Evolutionary conservation across 2,113 vertebrate genomes (phyloP).

Genomic region (Notothenia coriiceps): DNA sequence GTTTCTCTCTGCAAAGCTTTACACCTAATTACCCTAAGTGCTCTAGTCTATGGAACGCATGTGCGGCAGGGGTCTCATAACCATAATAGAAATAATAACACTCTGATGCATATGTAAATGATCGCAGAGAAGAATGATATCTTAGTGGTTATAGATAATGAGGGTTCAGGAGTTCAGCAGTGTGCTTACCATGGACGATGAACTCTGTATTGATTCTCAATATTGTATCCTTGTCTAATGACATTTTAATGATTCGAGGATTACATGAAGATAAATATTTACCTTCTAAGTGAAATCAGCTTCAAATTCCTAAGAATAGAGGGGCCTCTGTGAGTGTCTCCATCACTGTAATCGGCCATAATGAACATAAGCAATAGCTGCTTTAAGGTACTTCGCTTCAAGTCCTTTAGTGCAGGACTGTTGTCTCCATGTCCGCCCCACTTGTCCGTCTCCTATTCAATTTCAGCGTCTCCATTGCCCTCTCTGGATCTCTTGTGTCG

Average conservation of each 20-base stretch:
- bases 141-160: slow-evolving; percentile 69
- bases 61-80: slow-evolving; percentile 65
- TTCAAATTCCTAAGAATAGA: slow-evolving; percentile 15
- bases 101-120: slow-evolving; percentile 77
- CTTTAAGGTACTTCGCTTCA: slow-evolving; percentile 33
- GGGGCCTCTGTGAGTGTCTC: slow-evolving; percentile 19
- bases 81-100: slow-evolving; percentile 78
- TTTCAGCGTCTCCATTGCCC: slow-evolving; percentile 36
- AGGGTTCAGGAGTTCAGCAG: slow-evolving; percentile 82
- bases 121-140: slow-evolving; percentile 68
- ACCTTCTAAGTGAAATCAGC: slow-evolving; percentile 35
- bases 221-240: slow-evolving; percentile 55
- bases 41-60: slow-evolving; percentile 49
- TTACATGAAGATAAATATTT: slow-evolving; percentile 72
- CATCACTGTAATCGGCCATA: slow-evolving; percentile 13
- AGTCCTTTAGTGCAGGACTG: slow-evolving; percentile 19
- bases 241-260: slow-evolving; percentile 62
- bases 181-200: slow-evolving; percentile 43
- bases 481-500: slow-evolving; percentile 37
- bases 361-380: slow-evolving; percentile 47
- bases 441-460: slow-evolving; percentile 18
- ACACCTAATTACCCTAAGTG: slow-evolving; percentile 78
- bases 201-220: slow-evolving; percentile 61
- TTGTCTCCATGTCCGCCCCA: slow-evolving; percentile 31
- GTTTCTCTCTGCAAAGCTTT: slow-evolving; percentile 50